Evolutionary conservation across 1,140 invertebrate species (phyloP).

Genomic region (Eriocheir sinensis): DNA sequence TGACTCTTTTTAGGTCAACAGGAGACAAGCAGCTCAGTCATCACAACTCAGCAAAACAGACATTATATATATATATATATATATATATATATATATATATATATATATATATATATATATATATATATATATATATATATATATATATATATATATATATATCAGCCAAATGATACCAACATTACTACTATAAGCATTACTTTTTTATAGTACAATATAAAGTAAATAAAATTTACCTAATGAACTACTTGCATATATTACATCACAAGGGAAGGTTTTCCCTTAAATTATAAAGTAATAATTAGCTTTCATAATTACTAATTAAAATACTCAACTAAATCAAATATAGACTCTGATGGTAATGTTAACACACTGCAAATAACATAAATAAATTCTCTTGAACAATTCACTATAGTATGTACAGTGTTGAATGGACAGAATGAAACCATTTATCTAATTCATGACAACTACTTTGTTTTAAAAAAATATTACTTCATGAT

Average conservation of each 20-base stretch:
- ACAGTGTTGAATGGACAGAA: too few species aligned
- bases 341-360: neutral
- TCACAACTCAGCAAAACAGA: neutral
- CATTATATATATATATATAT: conserved; percentile 27
- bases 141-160: conserved; percentile 28
- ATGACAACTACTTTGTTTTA: too few species aligned
- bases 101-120: conserved; percentile 28
- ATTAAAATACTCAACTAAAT: conserved; percentile 1
- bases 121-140: conserved; percentile 28
- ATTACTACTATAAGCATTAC: neutral
- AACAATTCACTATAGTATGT: too few species aligned
- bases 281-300: conserved; percentile 27
- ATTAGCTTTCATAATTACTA: neutral
- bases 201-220: neutral
- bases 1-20: neutral
- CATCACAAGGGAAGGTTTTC: neutral
- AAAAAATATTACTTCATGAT: too few species aligned
- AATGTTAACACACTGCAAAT: neutral
- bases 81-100: conserved; percentile 28
- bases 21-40: neutral
- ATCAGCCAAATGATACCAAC: neutral
- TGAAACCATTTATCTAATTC: too few species aligned
- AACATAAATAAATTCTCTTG: neutral
- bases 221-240: conserved; percentile 27
- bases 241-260: conserved; percentile 1